Evolutionary conservation across 2,797 vertebrate species (phyloP), one percentile per base, ranked within the genome.

Genomic region (Argyrosomus regius): DNA sequence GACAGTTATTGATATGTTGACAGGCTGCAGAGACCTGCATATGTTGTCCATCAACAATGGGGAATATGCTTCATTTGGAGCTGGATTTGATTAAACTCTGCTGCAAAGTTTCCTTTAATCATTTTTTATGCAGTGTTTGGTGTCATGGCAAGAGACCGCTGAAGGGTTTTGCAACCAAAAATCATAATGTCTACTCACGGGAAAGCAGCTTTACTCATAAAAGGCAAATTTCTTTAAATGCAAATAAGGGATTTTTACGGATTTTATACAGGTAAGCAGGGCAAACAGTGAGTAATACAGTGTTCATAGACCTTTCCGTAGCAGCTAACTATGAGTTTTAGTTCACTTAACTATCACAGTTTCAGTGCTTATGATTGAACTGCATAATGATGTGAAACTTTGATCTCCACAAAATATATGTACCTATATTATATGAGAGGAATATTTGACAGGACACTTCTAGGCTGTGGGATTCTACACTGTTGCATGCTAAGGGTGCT

Each of bases 1-100:
- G 81, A 87, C 81, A 85, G 83, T 79, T 90, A 85, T 82, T 83
- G 81, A 93, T 81, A 77, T 80, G 81, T 77, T 88, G 89, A 88
- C 85, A 77, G 77, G 62, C 49, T 67, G 75, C 77, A 82, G 61
- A 81, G 69, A 76, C 66, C 49, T 77, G 64, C 61, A 80, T 3
- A 60, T 78, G 54, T 67, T 72, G 54, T 72, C 49, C 62, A 73
- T 78, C 78, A 78, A 61, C 56, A 75, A 54, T 61, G 13, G 43
- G 8, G 50, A 79, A 64, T 20, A 24, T 31, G 7, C 9, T 43
- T 82, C 17, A 72, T 74, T 70, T 64, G 17, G 16, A 78, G 35
- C 31, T 64, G 1, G 49, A 69, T 69, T 57, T 53, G 4, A 71
- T 81, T 69, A 54, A 60, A 45, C 48, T 71, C 49, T 48, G 57